Evolutionary conservation across 2,113 vertebrate genomes (phyloP), one percentile per base, ranked within the genome.

Genomic region (Lynx canadensis): DNA sequence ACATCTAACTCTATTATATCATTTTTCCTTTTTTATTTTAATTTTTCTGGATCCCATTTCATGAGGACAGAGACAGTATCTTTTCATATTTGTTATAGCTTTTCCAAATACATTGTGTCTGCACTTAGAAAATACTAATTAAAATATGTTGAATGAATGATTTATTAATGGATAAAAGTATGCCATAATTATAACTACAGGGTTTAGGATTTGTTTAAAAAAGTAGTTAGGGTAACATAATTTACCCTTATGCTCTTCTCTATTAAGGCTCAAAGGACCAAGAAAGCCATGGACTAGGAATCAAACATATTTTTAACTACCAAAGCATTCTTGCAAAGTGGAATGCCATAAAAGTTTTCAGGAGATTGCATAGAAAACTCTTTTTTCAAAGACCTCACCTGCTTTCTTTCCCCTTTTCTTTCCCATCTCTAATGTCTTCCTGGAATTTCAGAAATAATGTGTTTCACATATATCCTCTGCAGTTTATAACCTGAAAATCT

Each of bases 131-230:
- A 94, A 83, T 63, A 74, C 36, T 93, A 94, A 71, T 73, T 31
- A 60, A 96, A 96, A 89, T 86, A 87, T 68, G 33, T 63, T 69
- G 25, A 92, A 91, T 41, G 33, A 83, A 82, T 89, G 16, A 9
- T 25, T 82, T 95, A 71, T 45, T 86, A 73, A 25, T 86, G 23
- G 29, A 68, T 76, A 80, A 73, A 85, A 74, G 6, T 63, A n/a
- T 83, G 18, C n/a, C 27, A 69, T 83, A 74, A 83, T 60, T 90
- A 1, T 76, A 96, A 90, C 21, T 68, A 74, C 41, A 52, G 15
- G 50, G 31, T 81, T 69, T 82, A 92, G 16, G 52, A 84, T 91
- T 96, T 80, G 8, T 69, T 93, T 85, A 60, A 81, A 83, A 52
- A 92, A 89, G 15, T 71, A 18, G 4, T 52, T 73, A 90, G 19